Evolutionary conservation across 2,113 vertebrate genomes (phyloP), one percentile per base, ranked within the genome.

Genomic region (Corynorhinus townsendii): DNA sequence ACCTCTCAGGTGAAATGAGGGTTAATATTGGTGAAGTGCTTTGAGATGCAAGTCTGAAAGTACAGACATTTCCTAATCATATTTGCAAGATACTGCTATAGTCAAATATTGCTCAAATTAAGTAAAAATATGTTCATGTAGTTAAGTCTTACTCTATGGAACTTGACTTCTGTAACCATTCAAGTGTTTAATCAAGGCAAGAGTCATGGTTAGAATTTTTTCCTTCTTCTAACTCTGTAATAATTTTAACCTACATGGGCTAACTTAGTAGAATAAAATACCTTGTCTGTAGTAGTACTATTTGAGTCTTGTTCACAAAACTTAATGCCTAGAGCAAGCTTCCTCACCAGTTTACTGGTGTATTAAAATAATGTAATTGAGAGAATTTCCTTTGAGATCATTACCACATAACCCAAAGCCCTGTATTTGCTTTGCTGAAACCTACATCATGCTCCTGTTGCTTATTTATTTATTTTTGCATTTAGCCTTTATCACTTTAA

Each of bases 21-120:
- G 35, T 94, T 89, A 69, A 75, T 83, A 73, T 92, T 92, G 91
- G 40, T 93, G 56, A 92, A 75, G 40, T 86, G 56, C 77, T 84
- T 94, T 77, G 86, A 93, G 93, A 89, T 76, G 35, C 62, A 85
- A 66, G 26, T 40, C 90, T 91, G 76, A 91, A 80, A 80, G 40
- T 82, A 11, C 33, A 79, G 85, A 75, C 11, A 47, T 90, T 91
- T 87, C 24, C 52, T 95, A 81, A 49, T 89, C 49, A 38, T 90
- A 40, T 77, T 86, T 93, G 77, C 24, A 88, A 45, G 33, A 85
- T 96, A 59, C 19, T 93, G 17, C 59, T 72, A 2, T 72, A 19
- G 77, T 64, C 33, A 64, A 38, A n/a, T 91, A 45, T 47, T 93
- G 75, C 35, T 96, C 54, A 82, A 24, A 62, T 75, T 73, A 62